Base-by-base conservation (phyloP, 2,797 vertebrate genomes). In the Gadopsis bispinosus region DNA sequence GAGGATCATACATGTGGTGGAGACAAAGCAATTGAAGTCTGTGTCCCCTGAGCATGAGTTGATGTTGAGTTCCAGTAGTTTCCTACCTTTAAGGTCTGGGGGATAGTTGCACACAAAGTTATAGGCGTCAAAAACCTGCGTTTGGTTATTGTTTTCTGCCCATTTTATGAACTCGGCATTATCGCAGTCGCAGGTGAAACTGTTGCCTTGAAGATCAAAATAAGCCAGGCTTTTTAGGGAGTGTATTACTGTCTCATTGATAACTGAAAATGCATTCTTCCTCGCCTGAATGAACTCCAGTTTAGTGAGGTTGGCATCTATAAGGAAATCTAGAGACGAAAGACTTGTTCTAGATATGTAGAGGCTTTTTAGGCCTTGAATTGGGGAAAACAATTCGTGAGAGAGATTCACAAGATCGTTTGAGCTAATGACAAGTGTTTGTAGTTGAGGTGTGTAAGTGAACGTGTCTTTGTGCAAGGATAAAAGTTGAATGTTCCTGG, bases 171-270 rank as follows among this genome's bases (percentile, higher is more conserved):
- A 93, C 84, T 69, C 75, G 33, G 55, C 68, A 1, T 94, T 95
- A 47, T 81, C 81, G 2, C 95, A 95, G 77, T 91, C 79, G 54
- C 94, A 95, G 11, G 83, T 88, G 64, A 95, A 95, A 31, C 81
- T 53, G 35, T 94, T 94, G 0, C 29, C 77, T 47, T 86, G n/a
- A 11, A 95, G 11, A 72, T 95, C 92, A 19, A 94, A 0, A 63
- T 88, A 94, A 7, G 0, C 0, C 1, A 95, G 84, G 39, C 74
- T 69, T 0, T 90, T 88, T 0, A 94, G 4, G 3, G 91, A 87
- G 0, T 0, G 0, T 0, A 94, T 80, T 1, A 80, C 6, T 0
- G 79, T 73, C 8, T 84, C 0, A 0, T 43, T 76, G 58, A 95
- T 70, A 4, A 93, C 86, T 0, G 89, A 75, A 66, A 85, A 88